Evolutionary conservation across 1,140 invertebrate genomes (phyloP).

Genomic region (Dendrolimus kikuchii): DNA sequence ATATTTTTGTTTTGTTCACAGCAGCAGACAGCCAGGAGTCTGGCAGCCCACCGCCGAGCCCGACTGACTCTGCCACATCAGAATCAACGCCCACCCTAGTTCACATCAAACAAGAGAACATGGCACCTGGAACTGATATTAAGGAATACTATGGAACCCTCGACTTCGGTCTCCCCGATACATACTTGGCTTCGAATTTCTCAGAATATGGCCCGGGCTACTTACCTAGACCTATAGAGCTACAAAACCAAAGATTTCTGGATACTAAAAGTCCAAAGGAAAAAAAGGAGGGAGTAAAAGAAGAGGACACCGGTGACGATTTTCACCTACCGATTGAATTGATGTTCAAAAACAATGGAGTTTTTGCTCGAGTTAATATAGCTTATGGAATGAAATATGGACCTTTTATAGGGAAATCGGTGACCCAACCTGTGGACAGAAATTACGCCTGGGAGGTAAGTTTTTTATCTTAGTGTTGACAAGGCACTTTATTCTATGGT

Average conservation of each 20-base stretch:
- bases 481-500: conserved; percentile 22
- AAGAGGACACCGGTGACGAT: conserved; percentile 31
- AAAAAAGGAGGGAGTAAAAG: conserved; percentile 40
- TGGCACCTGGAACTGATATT: conserved; percentile 56
- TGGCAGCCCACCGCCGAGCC: conserved; percentile 56
- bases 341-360: conserved; percentile 63
- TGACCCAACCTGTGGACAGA: conserved; percentile 74
- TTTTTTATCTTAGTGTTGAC: conserved; percentile 20
- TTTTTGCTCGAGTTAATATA: conserved; percentile 73
- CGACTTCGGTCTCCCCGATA: conserved; percentile 50
- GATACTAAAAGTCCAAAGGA: conserved; percentile 45
- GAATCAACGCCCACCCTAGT: conserved; percentile 61
- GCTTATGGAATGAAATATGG: conserved; percentile 78
- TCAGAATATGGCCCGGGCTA: conserved; percentile 38
- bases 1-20: conserved; percentile 30
- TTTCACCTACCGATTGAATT: conserved; percentile 61
- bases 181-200: conserved; percentile 47
- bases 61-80: conserved; percentile 52
- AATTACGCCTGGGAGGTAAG: conserved; percentile 84
- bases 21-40: conserved; percentile 65
- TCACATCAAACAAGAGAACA: conserved; percentile 62
- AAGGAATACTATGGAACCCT: conserved; percentile 54
- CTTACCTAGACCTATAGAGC: conserved; percentile 36
- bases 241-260: conserved; percentile 40
- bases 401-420: conserved; percentile 81